Base-by-base conservation (phyloP, 2,113 vertebrate species). In the Phalacrocorax pelagicus region DNA sequence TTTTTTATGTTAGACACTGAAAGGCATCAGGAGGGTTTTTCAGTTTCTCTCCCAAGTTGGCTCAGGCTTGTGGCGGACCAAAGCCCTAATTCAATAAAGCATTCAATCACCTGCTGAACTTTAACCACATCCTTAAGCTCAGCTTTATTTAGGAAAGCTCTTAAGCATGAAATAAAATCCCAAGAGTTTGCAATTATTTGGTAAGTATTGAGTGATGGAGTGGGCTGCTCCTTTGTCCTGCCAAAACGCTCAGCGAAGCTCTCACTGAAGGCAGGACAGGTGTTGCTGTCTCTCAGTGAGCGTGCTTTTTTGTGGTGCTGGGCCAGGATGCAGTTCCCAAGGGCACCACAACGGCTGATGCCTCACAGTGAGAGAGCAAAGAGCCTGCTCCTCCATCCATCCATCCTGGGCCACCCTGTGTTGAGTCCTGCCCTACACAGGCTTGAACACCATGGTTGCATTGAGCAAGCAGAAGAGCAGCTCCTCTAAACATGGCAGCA, bases 251-350 rank as follows among this genome's bases (percentile, higher is more conserved):
- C 57, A 54, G 13, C 2, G 5, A 30, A 47, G 18, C 46, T 47
- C 18, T 47, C 18, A 20, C 16, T 30, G 36, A 54, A 77, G 30
- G 30, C 19, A 40, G 51, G 15, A 6, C 27, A 49, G 55, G 6
- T 2, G 26, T 0, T 4, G 4, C 13, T 6, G 11, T 65, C 30
- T 51, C 42, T 44, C 18, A 77, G 29, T 26, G 22, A 52, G 23
- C 1, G 2, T 0, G 2, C 5, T 47, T 61, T 15, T 51, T 49
- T 1, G 1, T 27, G 36, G 6, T 83, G 22, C 23, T 81, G 69
- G 23, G 15, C 12, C 54, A 67, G 18, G 55, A 54, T 44, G 30
- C 40, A 26, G 23, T 36, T 79, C 12, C 51, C 66, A 54, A 62
- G 19, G 42, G 5, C 15, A 63, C 32, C 6, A 2, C 0, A 2